A percentile compares a stretch with the other conserved stretches of the same genome.
phyloP scores from a whole-genome alignment of 2,888 invertebrate genomes.

The Chloroclysta siterata region DNA sequence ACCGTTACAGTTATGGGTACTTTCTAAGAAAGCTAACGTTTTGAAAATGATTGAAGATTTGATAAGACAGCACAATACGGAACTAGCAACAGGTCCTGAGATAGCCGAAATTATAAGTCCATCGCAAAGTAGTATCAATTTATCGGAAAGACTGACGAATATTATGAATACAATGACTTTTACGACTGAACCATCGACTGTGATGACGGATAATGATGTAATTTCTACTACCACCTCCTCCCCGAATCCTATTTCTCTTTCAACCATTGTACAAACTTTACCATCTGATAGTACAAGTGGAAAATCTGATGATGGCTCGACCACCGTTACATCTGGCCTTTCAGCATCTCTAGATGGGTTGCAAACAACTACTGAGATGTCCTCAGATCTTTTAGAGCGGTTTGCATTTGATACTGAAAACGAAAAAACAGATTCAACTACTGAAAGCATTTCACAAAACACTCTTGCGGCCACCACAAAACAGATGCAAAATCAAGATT shows the following conservation, averaged over 20 bases:
- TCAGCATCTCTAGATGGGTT: constrained; percentile 32
- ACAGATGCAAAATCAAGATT: constrained; percentile 32
- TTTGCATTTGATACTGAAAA: constrained; percentile 32
- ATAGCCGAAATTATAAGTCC: constrained; percentile 62
- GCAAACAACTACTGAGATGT: constrained; percentile 37
- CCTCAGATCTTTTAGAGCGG: constrained; percentile 32
- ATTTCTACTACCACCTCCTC: constrained; percentile 46
- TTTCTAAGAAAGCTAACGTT: constrained; percentile 79
- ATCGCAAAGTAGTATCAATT: constrained; percentile 55
- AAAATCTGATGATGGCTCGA: constrained; percentile 43
- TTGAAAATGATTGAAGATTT: constrained; percentile 81
- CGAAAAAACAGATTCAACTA: constrained; percentile 16
- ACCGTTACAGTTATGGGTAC: constrained; percentile 71
- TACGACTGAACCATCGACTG: constrained; percentile 56
- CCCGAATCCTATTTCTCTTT: constrained; percentile 48
- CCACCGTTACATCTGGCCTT: constrained; percentile 38
- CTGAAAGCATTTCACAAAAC: constrained; percentile 30
- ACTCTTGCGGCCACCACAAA: constrained; percentile 46
- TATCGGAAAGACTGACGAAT: constrained; percentile 70
- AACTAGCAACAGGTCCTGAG: constrained; percentile 67
- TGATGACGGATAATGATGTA: constrained; percentile 48
- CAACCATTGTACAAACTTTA: constrained; percentile 43
- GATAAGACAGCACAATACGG: constrained; percentile 74
- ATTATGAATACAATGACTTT: constrained; percentile 71
- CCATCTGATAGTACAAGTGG: constrained; percentile 45